Conservation (phyloP, 2,888 invertebrate genomes). For the Embidobia sp. region DNA sequence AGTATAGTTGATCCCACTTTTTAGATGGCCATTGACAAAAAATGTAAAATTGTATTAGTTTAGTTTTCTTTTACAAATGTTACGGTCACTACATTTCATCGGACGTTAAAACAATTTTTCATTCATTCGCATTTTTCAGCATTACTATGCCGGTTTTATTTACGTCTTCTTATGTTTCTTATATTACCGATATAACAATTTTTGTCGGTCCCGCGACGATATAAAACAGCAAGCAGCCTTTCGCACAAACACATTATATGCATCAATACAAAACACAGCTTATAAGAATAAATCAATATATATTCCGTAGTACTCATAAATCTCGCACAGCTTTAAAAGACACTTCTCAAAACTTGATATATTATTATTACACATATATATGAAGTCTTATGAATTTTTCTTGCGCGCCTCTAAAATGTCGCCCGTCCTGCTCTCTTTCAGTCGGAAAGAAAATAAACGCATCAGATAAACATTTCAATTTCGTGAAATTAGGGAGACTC, state of each 20-base stretch:
- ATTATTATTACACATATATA: slow-evolving; percentile 24
- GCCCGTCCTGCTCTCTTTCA: too few relatives aligned
- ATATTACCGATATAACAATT: neutral
- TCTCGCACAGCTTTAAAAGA: slow-evolving; percentile 32
- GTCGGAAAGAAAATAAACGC: slow-evolving; percentile 25
- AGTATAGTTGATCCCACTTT: too few relatives aligned
- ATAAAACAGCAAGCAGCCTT: slow-evolving; percentile 14
- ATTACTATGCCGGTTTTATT: neutral
- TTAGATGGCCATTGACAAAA: too few relatives aligned
- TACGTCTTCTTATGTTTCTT: neutral
- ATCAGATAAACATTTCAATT: slow-evolving; percentile 11
- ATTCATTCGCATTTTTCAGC: too few relatives aligned
- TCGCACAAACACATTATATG: slow-evolving; percentile 10
- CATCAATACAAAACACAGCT: slow-evolving; percentile 29
- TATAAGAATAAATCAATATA: slow-evolving; percentile 47
- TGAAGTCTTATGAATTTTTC: slow-evolving; percentile 8
- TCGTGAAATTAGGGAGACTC: neutral
- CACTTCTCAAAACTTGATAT: slow-evolving; percentile 35
- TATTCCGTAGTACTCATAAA: slow-evolving; percentile 20
- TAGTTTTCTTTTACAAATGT: too few relatives aligned
- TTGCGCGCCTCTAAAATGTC: too few relatives aligned
- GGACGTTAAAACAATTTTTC: too few relatives aligned
- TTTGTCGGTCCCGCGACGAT: neutral
- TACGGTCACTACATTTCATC: too few relatives aligned
- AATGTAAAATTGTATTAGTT: too few relatives aligned